phyloP scores from a whole-genome alignment of 2,113 vertebrate species.

The Eira barbara region DNA sequence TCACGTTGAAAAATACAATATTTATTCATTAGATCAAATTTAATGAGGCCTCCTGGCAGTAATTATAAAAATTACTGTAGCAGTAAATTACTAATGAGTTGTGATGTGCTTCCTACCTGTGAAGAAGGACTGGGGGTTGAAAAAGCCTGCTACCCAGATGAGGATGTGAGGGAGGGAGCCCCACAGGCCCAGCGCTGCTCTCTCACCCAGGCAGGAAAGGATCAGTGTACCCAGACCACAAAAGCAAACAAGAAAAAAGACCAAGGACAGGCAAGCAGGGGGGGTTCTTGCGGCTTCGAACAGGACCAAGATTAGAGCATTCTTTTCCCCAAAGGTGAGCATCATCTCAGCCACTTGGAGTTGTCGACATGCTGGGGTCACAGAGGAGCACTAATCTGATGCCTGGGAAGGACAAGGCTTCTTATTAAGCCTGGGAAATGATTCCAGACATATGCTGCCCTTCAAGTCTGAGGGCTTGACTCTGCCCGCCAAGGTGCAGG shows the following conservation, averaged over 20 bases:
- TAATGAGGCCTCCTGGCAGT: conserved; percentile 99
- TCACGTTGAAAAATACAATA: conserved; percentile 99
- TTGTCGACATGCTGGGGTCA: conserved; percentile 56
- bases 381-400: conserved; percentile 27
- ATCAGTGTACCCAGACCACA: conserved; percentile 85
- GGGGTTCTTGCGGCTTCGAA: conserved; percentile 57
- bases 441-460: conserved; percentile 18
- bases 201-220: conserved; percentile 85
- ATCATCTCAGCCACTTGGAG: not conserved
- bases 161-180: conserved; percentile 88
- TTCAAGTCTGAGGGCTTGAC: not conserved
- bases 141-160: conserved; percentile 94
- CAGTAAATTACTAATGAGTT: conserved; percentile 99
- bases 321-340: conserved; percentile 65
- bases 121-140: conserved; percentile 97
- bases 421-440: conserved; percentile 62
- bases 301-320: conserved; percentile 60
- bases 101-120: conserved; percentile 95
- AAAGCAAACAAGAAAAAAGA: conserved; percentile 55
- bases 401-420: conserved; percentile 43
- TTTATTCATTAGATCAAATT: conserved; percentile 99
- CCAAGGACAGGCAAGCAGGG: not conserved
- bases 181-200: conserved; percentile 88
- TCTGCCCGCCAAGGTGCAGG: not conserved
- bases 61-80: conserved; percentile 99